Evolutionary conservation across 2,113 vertebrate genomes (phyloP).

Genomic region (Azemiops feae): DNA sequence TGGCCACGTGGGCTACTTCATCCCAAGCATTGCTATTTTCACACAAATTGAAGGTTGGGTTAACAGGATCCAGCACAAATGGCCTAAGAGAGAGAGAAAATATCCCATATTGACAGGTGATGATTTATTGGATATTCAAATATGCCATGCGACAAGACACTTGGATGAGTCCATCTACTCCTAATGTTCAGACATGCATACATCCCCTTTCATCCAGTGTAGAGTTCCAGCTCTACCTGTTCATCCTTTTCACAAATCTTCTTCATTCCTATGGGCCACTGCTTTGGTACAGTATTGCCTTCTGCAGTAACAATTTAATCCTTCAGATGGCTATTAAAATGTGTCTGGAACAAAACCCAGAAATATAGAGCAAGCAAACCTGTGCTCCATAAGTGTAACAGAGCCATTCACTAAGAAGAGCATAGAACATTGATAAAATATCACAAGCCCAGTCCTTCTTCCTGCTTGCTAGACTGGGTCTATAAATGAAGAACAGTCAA

Average conservation of each 20-base stretch:
- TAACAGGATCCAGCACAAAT: slow-evolving; percentile 45
- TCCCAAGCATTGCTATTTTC: slow-evolving; percentile 37
- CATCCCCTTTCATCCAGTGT: background rate
- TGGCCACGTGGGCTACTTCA: slow-evolving; percentile 9
- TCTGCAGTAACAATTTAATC: background rate
- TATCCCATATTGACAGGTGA: background rate
- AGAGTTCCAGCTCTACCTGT: background rate
- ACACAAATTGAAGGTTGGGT: slow-evolving; percentile 31
- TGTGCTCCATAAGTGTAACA: background rate
- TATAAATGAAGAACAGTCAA: background rate
- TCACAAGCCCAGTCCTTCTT: background rate
- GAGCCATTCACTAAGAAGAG: background rate
- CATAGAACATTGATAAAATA: background rate
- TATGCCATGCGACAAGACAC: background rate
- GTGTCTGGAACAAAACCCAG: background rate
- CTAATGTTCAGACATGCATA: background rate
- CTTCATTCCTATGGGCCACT: background rate
- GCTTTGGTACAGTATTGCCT: background rate
- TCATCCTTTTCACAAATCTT: background rate
- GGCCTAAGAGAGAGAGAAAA: slow-evolving; percentile 14
- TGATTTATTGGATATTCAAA: background rate
- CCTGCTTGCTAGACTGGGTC: background rate
- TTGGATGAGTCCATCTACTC: background rate
- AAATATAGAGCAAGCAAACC: background rate
- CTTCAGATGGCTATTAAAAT: background rate